phyloP scores from a whole-genome alignment of 92 coral and sea anemone species.

The Zoanthus gigantus region DNA sequence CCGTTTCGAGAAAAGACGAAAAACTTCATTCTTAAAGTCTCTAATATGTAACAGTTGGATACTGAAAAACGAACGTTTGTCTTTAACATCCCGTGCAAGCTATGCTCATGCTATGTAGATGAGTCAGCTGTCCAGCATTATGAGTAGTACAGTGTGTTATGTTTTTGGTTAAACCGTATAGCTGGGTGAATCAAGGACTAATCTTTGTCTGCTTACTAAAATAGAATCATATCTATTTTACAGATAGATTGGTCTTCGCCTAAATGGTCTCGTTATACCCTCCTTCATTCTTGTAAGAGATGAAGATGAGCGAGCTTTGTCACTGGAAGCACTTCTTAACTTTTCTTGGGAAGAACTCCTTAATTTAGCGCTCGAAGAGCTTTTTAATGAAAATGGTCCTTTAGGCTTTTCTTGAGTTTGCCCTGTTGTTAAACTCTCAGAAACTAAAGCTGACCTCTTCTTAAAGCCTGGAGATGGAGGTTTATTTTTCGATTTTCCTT shows the following conservation, averaged over 20 bases:
- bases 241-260: slow-evolving; percentile 50
- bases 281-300: slow-evolving; percentile 68
- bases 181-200: no score
- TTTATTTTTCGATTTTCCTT: slow-evolving; percentile 8
- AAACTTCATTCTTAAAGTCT: no score
- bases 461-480: slow-evolving; percentile 22
- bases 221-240: not conserved
- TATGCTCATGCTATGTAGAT: no score
- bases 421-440: slow-evolving; percentile 24
- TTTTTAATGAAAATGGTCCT: slow-evolving; percentile 66
- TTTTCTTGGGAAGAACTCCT: slow-evolving; percentile 62
- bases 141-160: no score
- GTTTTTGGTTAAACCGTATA: no score
- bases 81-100: no score
- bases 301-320: slow-evolving; percentile 54
- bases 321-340: slow-evolving; percentile 40
- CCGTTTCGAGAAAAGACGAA: no score
- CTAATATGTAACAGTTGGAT: no score
- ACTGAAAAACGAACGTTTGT: no score
- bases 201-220: no score
- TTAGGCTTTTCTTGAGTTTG: slow-evolving; percentile 57
- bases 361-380: slow-evolving; percentile 37
- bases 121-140: no score
- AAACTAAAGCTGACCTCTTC: not conserved
- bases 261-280: slow-evolving; percentile 69